Evolutionary conservation across 2,113 vertebrate genomes (phyloP).

Genomic region (Engystomops pustulosus): DNA sequence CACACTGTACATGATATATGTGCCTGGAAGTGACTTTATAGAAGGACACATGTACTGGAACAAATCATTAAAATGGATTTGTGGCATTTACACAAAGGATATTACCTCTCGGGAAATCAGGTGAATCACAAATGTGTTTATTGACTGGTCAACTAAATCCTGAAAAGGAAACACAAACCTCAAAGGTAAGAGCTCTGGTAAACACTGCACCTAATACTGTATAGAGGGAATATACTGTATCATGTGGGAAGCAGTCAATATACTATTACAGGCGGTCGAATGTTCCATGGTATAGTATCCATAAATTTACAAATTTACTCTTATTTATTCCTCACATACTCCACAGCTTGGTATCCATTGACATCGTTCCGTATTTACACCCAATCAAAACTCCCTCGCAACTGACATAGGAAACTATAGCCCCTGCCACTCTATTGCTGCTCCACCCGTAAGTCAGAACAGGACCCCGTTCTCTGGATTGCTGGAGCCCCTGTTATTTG

Average conservation of each 20-base stretch:
- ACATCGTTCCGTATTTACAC: too few species aligned
- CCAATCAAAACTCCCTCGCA: too few species aligned
- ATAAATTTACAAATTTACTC: too few species aligned
- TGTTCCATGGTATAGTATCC: too few species aligned
- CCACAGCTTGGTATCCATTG: too few species aligned
- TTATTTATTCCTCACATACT: too few species aligned
- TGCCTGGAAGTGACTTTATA: constrained; percentile 45
- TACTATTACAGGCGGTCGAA: neutral
- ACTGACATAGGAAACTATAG: too few species aligned
- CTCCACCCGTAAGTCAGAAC: too few species aligned
- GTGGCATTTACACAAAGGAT: constrained; percentile 55
- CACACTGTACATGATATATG: constrained; percentile 28
- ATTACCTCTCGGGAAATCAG: constrained; percentile 57
- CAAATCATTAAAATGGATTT: constrained; percentile 53
- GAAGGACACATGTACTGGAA: constrained; percentile 44
- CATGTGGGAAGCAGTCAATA: neutral
- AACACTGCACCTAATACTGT: neutral
- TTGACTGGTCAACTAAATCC: constrained; percentile 51
- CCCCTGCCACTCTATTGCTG: too few species aligned
- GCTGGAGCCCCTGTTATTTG: too few species aligned
- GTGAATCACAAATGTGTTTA: constrained; percentile 52
- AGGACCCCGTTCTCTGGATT: too few species aligned
- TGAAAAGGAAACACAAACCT: constrained; percentile 36
- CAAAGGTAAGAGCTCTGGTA: constrained; percentile 10
- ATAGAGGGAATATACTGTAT: neutral